Conservation (phyloP, 2,797 vertebrate species). For the Chlorospingus flavigularis region DNA sequence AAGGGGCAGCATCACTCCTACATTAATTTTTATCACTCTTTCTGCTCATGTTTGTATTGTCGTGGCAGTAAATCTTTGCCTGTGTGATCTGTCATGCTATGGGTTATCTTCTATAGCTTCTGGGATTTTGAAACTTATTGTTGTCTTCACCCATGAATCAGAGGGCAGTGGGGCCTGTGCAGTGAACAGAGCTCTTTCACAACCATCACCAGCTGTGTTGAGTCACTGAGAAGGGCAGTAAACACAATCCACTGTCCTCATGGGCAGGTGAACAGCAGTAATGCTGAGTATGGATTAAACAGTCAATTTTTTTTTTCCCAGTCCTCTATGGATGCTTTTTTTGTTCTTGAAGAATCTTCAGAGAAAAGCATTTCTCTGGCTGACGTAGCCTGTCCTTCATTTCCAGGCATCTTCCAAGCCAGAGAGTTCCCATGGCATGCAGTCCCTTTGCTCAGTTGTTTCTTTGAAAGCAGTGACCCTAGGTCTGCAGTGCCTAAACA, state of each 20-base stretch:
- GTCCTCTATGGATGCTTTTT: background rate
- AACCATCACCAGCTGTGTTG: background rate
- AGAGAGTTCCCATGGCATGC: background rate
- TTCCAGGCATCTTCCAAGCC: background rate
- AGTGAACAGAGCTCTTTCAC: background rate
- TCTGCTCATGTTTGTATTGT: background rate
- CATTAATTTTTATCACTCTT: conserved; percentile 4
- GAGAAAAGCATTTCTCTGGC: background rate
- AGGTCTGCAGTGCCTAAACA: background rate
- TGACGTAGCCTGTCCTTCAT: background rate
- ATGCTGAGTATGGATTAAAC: background rate
- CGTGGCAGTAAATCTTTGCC: background rate
- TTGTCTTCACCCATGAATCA: background rate
- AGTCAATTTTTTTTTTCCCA: background rate
- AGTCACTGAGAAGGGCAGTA: background rate
- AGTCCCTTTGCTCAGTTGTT: background rate
- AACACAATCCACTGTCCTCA: background rate
- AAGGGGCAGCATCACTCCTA: background rate
- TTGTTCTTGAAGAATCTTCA: background rate
- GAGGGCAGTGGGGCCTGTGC: background rate
- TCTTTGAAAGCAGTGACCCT: background rate
- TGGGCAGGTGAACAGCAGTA: background rate
- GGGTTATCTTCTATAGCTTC: background rate
- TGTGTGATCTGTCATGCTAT: background rate
- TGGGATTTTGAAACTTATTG: background rate